Evolutionary conservation across 2,888 invertebrate species (phyloP).

Genomic region (Agonopterix arenella): DNA sequence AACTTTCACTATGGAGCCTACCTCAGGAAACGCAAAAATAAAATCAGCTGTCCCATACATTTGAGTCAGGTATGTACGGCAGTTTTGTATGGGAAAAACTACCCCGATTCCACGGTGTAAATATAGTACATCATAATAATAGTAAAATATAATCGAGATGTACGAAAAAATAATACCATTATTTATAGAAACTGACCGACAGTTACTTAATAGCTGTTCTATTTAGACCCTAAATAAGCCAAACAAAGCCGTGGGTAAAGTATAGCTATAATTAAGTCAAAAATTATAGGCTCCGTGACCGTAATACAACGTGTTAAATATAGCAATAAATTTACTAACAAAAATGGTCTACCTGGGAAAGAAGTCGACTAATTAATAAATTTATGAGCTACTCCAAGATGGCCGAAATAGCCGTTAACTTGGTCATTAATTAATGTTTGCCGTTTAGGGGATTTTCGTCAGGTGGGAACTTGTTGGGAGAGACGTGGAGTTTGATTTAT

Average conservation of each 20-base stretch:
- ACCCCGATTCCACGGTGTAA: too few relatives aligned
- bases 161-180: too few relatives aligned
- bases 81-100: too few relatives aligned
- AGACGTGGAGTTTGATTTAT: too few relatives aligned
- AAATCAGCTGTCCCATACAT: too few relatives aligned
- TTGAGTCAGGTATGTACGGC: too few relatives aligned
- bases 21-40: too few relatives aligned
- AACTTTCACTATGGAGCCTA: too few relatives aligned
- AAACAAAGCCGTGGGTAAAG: not conserved
- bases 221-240: not conserved
- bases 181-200: too few relatives aligned
- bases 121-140: too few relatives aligned
- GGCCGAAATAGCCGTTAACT: slow-evolving; percentile 12
- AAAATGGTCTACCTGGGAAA: slow-evolving; percentile 7
- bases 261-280: not conserved
- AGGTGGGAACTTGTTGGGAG: too few relatives aligned
- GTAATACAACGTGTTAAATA: not conserved
- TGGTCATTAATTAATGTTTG: slow-evolving; percentile 19
- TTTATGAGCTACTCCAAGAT: slow-evolving; percentile 12
- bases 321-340: not conserved
- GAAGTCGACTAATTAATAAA: slow-evolving; percentile 16
- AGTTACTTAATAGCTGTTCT: not conserved
- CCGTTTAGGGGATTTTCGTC: slow-evolving; percentile 9
- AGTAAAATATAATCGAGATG: too few relatives aligned
- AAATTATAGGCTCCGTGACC: not conserved